Conservation (phyloP, 1,140 invertebrate species). For the Drosophila arizonae region DNA sequence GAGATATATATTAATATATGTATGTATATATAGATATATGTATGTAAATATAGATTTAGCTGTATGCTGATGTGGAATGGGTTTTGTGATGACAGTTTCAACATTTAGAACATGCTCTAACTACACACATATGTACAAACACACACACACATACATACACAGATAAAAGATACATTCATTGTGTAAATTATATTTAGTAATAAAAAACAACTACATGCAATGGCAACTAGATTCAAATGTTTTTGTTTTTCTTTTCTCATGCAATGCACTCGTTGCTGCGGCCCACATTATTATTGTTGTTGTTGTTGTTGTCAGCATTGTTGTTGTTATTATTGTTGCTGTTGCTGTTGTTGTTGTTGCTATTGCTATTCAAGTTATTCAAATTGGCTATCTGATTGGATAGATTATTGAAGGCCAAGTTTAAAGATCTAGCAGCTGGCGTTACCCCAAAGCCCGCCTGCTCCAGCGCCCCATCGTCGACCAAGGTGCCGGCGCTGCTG, state of each 20-base stretch:
- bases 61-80: constrained; percentile 1
- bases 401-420: constrained; percentile 69
- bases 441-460: constrained; percentile 25
- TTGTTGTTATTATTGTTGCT: constrained; percentile 20
- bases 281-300: constrained; percentile 63
- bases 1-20: constrained; percentile 10
- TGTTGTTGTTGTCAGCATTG: constrained; percentile 33
- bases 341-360: constrained; percentile 34
- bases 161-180: not conserved
- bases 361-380: constrained; percentile 56
- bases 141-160: constrained; percentile 4
- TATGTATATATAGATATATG: not conserved
- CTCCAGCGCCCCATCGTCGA: constrained; percentile 47
- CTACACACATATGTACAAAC: constrained; percentile 14
- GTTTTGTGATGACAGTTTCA: constrained; percentile 1
- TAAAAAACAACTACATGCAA: constrained; percentile 55
- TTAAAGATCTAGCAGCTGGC: constrained; percentile 61
- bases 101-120: constrained; percentile 4
- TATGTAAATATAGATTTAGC: not conserved
- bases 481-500: constrained; percentile 68
- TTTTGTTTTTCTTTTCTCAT: constrained; percentile 61
- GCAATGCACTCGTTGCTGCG: constrained; percentile 72
- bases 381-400: constrained; percentile 69
- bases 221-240: constrained; percentile 62
- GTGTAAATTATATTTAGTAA: constrained; percentile 38